Percentiles rank a stretch among this genome's conserved stretches.
phyloP scores from a whole-genome alignment of 2,797 vertebrate genomes.

The Eutrigla gurnardus region DNA sequence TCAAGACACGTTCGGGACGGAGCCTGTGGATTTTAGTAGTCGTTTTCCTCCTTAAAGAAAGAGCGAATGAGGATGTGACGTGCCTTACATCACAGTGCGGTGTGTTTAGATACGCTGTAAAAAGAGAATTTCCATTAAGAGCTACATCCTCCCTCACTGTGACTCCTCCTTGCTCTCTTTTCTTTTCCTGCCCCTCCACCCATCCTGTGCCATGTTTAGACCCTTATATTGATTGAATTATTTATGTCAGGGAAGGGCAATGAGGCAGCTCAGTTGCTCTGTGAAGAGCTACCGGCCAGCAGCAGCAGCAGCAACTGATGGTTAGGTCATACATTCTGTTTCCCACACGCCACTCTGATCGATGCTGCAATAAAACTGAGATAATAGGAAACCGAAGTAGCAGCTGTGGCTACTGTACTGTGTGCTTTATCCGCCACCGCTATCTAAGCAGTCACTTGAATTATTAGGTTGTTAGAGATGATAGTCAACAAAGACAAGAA shows the following conservation, averaged over 20 bases:
- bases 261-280: constrained; percentile 44
- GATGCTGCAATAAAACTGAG: constrained; percentile 25
- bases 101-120: not conserved
- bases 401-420: not conserved
- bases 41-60: not conserved
- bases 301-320: constrained; percentile 27
- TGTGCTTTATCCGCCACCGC: not conserved
- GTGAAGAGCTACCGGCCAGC: constrained; percentile 6
- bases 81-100: not conserved
- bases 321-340: constrained; percentile 10
- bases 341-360: constrained; percentile 1
- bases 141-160: constrained; percentile 4
- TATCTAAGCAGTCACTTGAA: not conserved
- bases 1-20: constrained; percentile 19
- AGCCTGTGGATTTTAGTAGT: not conserved
- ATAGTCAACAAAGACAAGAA: not conserved
- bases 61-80: not conserved
- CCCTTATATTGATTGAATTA: constrained; percentile 76
- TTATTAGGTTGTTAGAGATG: not conserved
- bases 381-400: constrained; percentile 14
- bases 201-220: constrained; percentile 47
- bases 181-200: constrained; percentile 35
- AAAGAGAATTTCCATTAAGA: constrained; percentile 6
- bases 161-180: constrained; percentile 25
- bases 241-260: constrained; percentile 73